Conservation (phyloP, 2,888 invertebrate genomes). For the Drosophila nigricruria region DNA sequence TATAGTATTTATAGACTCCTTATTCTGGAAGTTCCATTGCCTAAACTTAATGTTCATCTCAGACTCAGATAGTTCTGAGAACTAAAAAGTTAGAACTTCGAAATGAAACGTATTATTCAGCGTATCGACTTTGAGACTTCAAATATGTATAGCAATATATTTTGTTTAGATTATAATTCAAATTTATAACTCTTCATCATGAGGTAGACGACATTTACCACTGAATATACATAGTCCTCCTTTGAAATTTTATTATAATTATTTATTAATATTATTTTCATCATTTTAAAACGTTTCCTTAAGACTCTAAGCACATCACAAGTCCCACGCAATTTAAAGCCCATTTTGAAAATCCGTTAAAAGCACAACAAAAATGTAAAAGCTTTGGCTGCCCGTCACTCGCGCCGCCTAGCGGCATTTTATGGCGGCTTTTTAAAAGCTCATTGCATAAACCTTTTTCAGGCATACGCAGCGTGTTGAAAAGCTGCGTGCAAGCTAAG, state of each 20-base stretch:
- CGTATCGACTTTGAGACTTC: no score
- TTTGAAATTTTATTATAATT: no score
- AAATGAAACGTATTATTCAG: no score
- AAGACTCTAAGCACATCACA: background rate
- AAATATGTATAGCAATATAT: no score
- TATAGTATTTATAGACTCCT: no score
- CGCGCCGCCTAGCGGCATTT: slow-evolving; percentile 33
- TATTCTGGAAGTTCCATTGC: no score
- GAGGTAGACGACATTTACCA: background rate
- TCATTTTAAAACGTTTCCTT: accelerated
- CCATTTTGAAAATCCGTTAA: background rate
- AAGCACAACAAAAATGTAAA: background rate
- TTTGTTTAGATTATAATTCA: background rate
- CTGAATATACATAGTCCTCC: no score
- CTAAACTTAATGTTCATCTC: no score
- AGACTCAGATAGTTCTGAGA: no score
- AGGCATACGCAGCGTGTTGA: slow-evolving; percentile 10
- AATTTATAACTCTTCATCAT: background rate
- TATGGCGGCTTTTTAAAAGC: background rate
- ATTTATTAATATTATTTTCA: background rate
- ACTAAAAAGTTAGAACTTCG: no score
- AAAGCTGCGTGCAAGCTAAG: slow-evolving; percentile 28
- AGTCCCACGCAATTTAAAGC: no score
- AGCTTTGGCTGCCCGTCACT: background rate
- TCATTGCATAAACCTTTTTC: background rate